Conservation (phyloP, 2,113 vertebrate species). For the Salvelinus alpinus region DNA sequence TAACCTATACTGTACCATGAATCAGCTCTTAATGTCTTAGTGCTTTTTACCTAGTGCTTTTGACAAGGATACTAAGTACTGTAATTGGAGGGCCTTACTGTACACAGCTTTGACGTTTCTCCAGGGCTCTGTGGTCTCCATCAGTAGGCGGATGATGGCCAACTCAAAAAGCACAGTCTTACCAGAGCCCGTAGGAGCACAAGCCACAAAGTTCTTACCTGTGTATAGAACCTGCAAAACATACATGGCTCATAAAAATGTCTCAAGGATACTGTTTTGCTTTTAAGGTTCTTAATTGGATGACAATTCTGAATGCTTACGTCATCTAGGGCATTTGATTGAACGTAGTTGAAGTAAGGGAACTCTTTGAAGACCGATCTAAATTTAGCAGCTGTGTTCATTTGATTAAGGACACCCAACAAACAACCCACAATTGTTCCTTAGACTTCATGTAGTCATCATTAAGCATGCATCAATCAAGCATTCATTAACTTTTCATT, state of each 20-base stretch:
- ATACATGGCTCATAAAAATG: conserved; percentile 8
- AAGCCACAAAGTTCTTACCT: conserved; percentile 90
- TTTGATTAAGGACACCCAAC: conserved; percentile 69
- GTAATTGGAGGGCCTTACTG: conserved; percentile 72
- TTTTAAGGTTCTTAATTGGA: background rate
- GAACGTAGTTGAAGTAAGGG: conserved; percentile 96
- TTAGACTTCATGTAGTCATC: no score
- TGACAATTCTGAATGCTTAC: conserved; percentile 77
- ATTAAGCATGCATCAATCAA: background rate
- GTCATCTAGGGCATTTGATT: conserved; percentile 94
- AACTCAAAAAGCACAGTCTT: conserved; percentile 96
- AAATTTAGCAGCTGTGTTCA: conserved; percentile 82
- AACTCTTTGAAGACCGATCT: conserved; percentile 92
- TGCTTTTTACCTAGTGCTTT: no score
- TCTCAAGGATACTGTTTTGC: background rate
- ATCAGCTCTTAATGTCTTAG: no score
- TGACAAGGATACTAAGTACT: background rate
- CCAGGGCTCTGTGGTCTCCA: conserved; percentile 90
- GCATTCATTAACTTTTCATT: background rate
- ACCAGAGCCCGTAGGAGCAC: conserved; percentile 95
- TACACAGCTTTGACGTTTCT: conserved; percentile 93
- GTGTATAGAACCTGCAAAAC: conserved; percentile 90
- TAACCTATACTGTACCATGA: no score
- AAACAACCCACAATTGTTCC: background rate
- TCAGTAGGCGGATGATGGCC: conserved; percentile 90